phyloP scores from a whole-genome alignment of 2,888 invertebrate genomes.

The Flexamia atlantica region DNA sequence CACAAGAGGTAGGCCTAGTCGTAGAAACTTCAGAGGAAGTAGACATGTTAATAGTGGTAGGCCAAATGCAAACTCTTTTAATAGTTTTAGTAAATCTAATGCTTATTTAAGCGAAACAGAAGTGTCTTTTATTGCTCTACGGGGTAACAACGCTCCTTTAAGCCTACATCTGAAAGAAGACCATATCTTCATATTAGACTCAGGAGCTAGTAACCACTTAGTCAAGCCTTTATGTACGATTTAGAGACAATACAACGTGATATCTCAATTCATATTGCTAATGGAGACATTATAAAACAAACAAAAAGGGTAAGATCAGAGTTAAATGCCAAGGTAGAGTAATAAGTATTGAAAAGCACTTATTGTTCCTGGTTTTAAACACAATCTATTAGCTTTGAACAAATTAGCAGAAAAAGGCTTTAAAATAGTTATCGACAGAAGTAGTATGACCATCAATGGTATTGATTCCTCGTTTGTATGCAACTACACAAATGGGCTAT shows the following conservation, averaged over 20 bases:
- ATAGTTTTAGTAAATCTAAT: not conserved
- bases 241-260: not conserved
- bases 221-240: slow-evolving; percentile 32
- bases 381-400: slow-evolving; percentile 49
- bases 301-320: slow-evolving; percentile 34
- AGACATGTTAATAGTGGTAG: not conserved
- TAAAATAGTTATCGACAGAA: slow-evolving; percentile 1
- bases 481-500: slow-evolving; percentile 12
- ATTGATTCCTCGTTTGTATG: slow-evolving; percentile 15
- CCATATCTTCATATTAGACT: slow-evolving; percentile 1
- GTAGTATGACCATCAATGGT: not conserved
- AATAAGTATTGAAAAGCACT: slow-evolving; percentile 41
- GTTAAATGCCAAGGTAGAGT: not conserved
- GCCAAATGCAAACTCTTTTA: not conserved
- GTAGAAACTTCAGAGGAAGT: slow-evolving; percentile 2
- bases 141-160: not conserved
- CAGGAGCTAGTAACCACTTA: not conserved
- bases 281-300: slow-evolving; percentile 32
- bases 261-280: slow-evolving; percentile 48
- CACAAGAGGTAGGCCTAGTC: slow-evolving; percentile 38
- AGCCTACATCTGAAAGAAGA: not conserved
- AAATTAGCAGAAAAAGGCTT: slow-evolving; percentile 6
- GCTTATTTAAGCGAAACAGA: not conserved
- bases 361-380: slow-evolving; percentile 48
- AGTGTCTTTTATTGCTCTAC: slow-evolving; percentile 26